Conservation (phyloP, 2,888 invertebrate genomes). For the Carterocephalus palaemon region DNA sequence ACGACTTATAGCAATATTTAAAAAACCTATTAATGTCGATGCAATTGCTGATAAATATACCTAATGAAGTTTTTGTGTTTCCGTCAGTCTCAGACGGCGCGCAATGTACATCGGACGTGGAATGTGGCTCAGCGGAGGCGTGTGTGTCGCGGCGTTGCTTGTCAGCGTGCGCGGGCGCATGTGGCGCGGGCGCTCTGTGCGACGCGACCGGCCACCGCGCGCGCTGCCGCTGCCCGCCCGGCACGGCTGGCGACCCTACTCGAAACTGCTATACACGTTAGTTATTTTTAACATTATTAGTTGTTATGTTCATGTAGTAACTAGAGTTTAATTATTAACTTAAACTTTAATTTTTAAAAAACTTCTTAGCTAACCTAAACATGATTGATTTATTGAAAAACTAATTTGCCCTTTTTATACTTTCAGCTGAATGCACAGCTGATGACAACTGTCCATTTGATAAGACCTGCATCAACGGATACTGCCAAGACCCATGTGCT, state of each 20-base stretch:
- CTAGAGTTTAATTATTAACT: too few species aligned
- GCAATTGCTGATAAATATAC: too few species aligned
- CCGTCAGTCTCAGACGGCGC: slow-evolving; percentile 64
- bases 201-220: slow-evolving; percentile 87
- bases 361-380: too few species aligned
- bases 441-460: slow-evolving; percentile 91
- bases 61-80: too few species aligned
- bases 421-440: slow-evolving; percentile 87
- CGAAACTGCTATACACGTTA: slow-evolving; percentile 91
- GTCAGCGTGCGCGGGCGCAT: slow-evolving; percentile 90
- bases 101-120: slow-evolving; percentile 85
- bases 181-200: slow-evolving; percentile 90
- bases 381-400: too few species aligned
- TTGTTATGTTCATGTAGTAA: too few species aligned
- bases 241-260: slow-evolving; percentile 93
- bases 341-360: too few species aligned
- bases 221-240: slow-evolving; percentile 89
- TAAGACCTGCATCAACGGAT: slow-evolving; percentile 87
- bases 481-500: slow-evolving; percentile 88
- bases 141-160: slow-evolving; percentile 89
- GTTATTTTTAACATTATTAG: slow-evolving; percentile 70
- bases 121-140: slow-evolving; percentile 87
- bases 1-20: too few species aligned
- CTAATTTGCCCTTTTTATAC: too few species aligned
- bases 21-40: too few species aligned